These are phyloP conservation scores for Zosterops hypoxanthus DNA, from an alignment of 2,113 vertebrate species.

Conservation along the genomic window DNA sequence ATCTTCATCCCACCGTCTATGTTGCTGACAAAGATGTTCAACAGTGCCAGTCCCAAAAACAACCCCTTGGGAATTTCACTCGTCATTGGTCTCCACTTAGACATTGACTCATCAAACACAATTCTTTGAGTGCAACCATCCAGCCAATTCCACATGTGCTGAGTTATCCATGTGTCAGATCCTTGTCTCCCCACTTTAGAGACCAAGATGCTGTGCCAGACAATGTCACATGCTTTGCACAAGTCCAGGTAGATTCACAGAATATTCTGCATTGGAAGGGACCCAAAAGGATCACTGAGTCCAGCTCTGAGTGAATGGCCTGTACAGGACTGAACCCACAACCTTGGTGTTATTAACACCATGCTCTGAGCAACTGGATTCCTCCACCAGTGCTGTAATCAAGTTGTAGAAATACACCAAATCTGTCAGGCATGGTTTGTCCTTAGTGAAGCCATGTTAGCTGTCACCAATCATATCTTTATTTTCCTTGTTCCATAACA, in stretches of 20 bases:
- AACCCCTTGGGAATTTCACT: background rate
- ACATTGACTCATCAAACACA: background rate
- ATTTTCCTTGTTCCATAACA: background rate
- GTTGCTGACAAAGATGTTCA: background rate
- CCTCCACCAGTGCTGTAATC: background rate
- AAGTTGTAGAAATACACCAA: background rate
- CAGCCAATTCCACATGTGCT: background rate
- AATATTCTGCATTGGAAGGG: background rate
- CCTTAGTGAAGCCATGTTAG: background rate
- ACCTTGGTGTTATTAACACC: too few species aligned
- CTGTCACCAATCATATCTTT: background rate
- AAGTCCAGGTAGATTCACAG: background rate
- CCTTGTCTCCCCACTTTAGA: background rate
- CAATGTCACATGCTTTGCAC: background rate
- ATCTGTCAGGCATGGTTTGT: background rate
- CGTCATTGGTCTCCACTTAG: rapidly evolving
- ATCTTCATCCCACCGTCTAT: background rate
- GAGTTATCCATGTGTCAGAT: background rate
- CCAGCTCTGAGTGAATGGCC: background rate
- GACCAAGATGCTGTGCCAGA: background rate
- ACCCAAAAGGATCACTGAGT: too few species aligned
- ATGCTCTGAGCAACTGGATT: background rate
- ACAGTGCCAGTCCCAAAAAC: background rate
- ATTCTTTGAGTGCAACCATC: background rate
- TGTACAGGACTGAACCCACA: background rate